Percentiles rank a stretch among this genome's conserved stretches.
phyloP scores from a whole-genome alignment of 1,140 invertebrate species.

The Drosophila bipectinata region DNA sequence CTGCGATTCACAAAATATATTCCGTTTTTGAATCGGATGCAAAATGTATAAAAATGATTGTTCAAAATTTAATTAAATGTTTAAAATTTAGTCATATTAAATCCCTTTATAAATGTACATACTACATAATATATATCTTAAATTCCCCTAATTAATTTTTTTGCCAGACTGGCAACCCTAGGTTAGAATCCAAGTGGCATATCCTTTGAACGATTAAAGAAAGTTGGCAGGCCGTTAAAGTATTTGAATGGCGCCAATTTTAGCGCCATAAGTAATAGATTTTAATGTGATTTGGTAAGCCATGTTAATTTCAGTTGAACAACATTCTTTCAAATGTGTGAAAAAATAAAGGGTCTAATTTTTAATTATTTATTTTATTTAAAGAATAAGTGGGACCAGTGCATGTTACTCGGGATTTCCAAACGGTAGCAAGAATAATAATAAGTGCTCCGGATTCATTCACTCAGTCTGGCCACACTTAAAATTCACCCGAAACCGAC shows the following conservation, averaged over 20 bases:
- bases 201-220: background rate
- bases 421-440: background rate
- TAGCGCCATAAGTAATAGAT: too few species aligned
- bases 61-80: too few species aligned
- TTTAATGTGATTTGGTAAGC: too few species aligned
- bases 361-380: background rate
- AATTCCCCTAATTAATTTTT: background rate
- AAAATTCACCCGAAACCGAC: slow-evolving; percentile 23
- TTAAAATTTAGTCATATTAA: too few species aligned
- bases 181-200: background rate
- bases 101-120: too few species aligned
- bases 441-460: background rate
- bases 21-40: too few species aligned
- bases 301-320: too few species aligned
- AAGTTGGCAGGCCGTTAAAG: background rate
- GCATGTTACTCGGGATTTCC: background rate
- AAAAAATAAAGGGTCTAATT: too few species aligned
- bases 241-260: too few species aligned
- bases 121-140: background rate
- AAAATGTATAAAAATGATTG: too few species aligned
- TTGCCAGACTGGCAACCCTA: background rate
- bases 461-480: background rate
- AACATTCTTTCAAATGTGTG: too few species aligned
- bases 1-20: too few species aligned
- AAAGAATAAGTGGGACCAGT: background rate